phyloP scores from a whole-genome alignment of 2,797 vertebrate species.

The Halcyon leucocephala region DNA sequence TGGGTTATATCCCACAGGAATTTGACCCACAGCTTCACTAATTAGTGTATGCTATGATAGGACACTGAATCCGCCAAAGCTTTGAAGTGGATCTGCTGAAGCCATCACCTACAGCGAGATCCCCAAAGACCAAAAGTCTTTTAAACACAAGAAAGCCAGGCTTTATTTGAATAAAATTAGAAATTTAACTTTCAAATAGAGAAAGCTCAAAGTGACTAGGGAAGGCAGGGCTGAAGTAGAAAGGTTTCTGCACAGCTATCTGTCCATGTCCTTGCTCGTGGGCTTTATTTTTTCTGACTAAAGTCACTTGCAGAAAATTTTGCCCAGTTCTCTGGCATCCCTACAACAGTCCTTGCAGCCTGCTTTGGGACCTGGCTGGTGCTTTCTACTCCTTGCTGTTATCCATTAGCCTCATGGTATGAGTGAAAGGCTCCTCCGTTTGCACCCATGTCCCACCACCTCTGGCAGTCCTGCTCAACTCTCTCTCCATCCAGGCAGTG shows the following conservation, averaged over 20 bases:
- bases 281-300: not conserved
- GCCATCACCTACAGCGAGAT: constrained; percentile 51
- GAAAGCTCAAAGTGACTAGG: constrained; percentile 10
- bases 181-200: constrained; percentile 44
- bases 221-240: not conserved
- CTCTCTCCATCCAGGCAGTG: not conserved
- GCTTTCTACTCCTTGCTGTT: not conserved
- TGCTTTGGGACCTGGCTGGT: not conserved
- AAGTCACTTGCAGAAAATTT: not conserved
- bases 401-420: fast-evolving
- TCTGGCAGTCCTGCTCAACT: not conserved
- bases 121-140: constrained; percentile 48
- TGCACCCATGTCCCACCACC: fast-evolving
- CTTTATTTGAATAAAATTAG: constrained; percentile 67
- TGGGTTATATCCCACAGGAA: not conserved
- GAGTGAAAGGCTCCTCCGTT: not conserved
- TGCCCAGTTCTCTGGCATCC: not conserved
- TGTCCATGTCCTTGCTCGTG: not conserved
- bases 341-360: not conserved
- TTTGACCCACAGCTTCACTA: constrained; percentile 23
- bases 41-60: constrained; percentile 51
- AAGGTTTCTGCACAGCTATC: not conserved
- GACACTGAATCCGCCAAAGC: constrained; percentile 37
- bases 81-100: constrained; percentile 69
- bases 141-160: constrained; percentile 43